Percentiles rank a stretch among this genome's conserved stretches.
phyloP scores from a whole-genome alignment of 2,888 invertebrate species.

The Pachydiplax longipennis region DNA sequence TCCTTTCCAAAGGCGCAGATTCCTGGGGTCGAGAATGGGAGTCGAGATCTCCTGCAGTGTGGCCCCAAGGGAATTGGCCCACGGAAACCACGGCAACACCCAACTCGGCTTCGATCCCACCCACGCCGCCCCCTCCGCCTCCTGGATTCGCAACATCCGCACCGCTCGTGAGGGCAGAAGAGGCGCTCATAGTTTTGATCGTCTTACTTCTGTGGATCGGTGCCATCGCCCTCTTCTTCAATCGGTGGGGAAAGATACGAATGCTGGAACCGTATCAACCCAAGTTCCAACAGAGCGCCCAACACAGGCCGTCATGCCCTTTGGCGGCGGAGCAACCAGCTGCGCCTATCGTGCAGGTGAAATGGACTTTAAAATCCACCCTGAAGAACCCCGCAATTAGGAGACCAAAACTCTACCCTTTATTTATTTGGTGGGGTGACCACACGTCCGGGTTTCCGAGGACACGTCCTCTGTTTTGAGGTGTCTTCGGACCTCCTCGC shows the following conservation, averaged over 20 bases:
- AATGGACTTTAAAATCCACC: background rate
- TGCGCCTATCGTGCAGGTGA: conserved; percentile 49
- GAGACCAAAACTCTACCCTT: no score
- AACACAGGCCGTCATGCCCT: conserved; percentile 76
- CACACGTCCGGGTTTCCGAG: no score
- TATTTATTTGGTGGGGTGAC: no score
- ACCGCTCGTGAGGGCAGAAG: conserved; percentile 79
- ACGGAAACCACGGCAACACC: conserved; percentile 13
- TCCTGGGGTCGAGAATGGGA: conserved; percentile 11
- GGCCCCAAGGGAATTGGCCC: conserved; percentile 2
- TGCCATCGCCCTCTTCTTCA: conserved; percentile 89
- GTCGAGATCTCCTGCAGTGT: conserved; percentile 6
- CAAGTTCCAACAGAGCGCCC: conserved; percentile 79
- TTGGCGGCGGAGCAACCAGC: conserved; percentile 50
- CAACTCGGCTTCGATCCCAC: background rate
- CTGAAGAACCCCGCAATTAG: no score
- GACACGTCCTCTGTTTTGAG: no score
- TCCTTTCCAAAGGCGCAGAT: background rate
- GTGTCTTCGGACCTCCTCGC: no score
- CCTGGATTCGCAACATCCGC: conserved; percentile 65
- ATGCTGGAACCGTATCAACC: conserved; percentile 92
- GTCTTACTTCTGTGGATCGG: conserved; percentile 88
- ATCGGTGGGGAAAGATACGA: conserved; percentile 93
- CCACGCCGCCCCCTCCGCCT: conserved; percentile 35
- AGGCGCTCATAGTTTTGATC: conserved; percentile 83